A percentile compares a stretch with the other conserved stretches of the same genome.
phyloP scores from a whole-genome alignment of 1,140 invertebrate genomes.

The Idris sp. region DNA sequence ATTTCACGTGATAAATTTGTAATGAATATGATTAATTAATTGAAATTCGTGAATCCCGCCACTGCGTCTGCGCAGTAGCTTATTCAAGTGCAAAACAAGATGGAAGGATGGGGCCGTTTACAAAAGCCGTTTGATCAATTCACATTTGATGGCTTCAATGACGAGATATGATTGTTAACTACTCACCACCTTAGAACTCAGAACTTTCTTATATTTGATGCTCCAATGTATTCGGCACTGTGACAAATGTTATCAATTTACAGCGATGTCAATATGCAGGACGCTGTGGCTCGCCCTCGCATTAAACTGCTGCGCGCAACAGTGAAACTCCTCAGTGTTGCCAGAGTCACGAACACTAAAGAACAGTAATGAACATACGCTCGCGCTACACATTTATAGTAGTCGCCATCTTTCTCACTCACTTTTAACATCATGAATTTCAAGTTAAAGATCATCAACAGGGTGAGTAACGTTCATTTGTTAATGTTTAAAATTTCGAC shows the following conservation, averaged over 20 bases:
- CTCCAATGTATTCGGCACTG: slow-evolving; percentile 34
- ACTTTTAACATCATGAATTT: too few relatives aligned
- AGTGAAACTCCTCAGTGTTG: slow-evolving; percentile 19
- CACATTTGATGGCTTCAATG: slow-evolving; percentile 24
- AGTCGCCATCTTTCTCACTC: slow-evolving; percentile 40
- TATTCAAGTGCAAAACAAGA: slow-evolving; percentile 39
- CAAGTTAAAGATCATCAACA: too few relatives aligned
- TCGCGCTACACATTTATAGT: slow-evolving; percentile 21
- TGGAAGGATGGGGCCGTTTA: slow-evolving; percentile 43
- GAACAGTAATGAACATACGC: slow-evolving; percentile 28
- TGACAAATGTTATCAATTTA: slow-evolving; percentile 37
- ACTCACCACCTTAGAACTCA: slow-evolving; percentile 33
- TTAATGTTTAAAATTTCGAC: too few relatives aligned
- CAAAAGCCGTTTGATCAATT: slow-evolving; percentile 37
- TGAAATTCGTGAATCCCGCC: slow-evolving; percentile 22
- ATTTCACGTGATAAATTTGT: too few relatives aligned
- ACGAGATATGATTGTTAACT: slow-evolving; percentile 36
- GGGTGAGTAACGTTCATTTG: too few relatives aligned
- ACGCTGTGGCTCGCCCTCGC: slow-evolving; percentile 19
- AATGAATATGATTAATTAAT: too few relatives aligned
- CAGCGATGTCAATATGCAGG: slow-evolving; percentile 40
- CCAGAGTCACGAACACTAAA: slow-evolving; percentile 18
- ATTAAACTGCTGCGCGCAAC: slow-evolving; percentile 29
- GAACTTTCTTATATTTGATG: slow-evolving; percentile 35
- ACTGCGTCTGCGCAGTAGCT: slow-evolving; percentile 32